Evolutionary conservation across 2,113 vertebrate genomes (phyloP).

Genomic region (Pampusana beccarii): DNA sequence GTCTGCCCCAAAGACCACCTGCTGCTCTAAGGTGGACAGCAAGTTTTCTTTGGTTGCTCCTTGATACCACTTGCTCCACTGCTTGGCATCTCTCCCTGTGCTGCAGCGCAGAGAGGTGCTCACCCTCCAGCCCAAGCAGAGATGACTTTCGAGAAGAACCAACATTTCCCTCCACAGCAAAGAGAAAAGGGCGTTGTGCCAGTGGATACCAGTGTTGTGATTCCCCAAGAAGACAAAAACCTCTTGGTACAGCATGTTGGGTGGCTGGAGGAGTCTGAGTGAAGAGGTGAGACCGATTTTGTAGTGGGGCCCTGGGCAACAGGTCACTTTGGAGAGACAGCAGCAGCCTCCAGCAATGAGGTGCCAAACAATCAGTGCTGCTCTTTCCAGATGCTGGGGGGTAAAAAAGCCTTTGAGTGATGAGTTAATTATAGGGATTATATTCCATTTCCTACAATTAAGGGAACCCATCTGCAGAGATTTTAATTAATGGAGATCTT

Average conservation of each 20-base stretch:
- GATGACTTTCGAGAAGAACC: neutral
- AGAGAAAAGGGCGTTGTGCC: neutral
- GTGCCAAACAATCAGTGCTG: neutral
- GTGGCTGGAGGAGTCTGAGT: neutral
- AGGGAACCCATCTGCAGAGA: conserved; percentile 31
- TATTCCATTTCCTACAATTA: conserved; percentile 39
- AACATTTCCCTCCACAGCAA: accelerated
- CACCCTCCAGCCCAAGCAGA: neutral
- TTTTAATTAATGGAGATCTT: conserved; percentile 57
- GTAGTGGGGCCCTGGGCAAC: neutral
- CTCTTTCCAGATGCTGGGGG: neutral
- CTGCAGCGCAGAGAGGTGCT: neutral
- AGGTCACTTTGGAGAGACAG: neutral
- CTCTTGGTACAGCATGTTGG: accelerated
- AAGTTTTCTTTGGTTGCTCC: neutral
- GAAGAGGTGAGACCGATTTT: neutral
- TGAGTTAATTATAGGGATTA: conserved; percentile 39
- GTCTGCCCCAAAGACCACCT: neutral
- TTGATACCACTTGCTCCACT: neutral
- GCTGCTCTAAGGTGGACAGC: neutral
- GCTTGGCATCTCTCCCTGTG: neutral
- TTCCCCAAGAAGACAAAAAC: neutral
- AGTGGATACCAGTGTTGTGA: accelerated
- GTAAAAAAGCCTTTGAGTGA: neutral
- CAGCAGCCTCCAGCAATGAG: accelerated